Percentiles rank a stretch among this genome's conserved stretches.
Conservation (phyloP, 2,113 vertebrate species). For the Chlamydotis undulata region DNA sequence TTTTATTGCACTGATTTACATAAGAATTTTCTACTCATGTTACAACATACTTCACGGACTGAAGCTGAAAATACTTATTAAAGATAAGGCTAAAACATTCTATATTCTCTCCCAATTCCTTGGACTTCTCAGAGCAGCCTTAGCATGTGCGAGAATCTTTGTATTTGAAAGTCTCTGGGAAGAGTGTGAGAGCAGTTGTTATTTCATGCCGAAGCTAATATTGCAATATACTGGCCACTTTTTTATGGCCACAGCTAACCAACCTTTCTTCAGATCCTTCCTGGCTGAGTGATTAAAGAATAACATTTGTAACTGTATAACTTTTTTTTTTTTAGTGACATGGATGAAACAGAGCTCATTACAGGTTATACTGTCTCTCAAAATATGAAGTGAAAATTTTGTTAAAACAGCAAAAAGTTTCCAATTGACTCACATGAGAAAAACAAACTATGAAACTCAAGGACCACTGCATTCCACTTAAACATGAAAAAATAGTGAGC, state of each 20-base stretch:
- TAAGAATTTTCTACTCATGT: neutral
- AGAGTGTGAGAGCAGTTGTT: neutral
- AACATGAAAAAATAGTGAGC: rapidly evolving
- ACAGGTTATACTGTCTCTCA: neutral
- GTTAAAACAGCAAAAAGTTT: neutral
- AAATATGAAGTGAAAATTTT: neutral
- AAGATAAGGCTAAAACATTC: neutral
- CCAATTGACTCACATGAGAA: neutral
- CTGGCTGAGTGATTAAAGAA: neutral
- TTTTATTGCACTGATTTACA: neutral
- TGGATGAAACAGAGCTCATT: neutral
- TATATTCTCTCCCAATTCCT: neutral
- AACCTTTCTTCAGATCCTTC: neutral
- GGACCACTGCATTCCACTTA: neutral
- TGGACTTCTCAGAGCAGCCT: neutral
- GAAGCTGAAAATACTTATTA: neutral
- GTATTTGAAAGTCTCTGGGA: neutral
- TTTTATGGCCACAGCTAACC: neutral
- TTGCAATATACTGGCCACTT: neutral
- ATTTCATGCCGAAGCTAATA: neutral
- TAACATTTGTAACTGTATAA: neutral
- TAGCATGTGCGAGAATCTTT: neutral
- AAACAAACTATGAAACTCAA: neutral
- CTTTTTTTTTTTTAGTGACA: neutral
- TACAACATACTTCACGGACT: neutral